Base-by-base conservation (phyloP, 2,797 vertebrate genomes). In the Pipistrellus pygmaeus region DNA sequence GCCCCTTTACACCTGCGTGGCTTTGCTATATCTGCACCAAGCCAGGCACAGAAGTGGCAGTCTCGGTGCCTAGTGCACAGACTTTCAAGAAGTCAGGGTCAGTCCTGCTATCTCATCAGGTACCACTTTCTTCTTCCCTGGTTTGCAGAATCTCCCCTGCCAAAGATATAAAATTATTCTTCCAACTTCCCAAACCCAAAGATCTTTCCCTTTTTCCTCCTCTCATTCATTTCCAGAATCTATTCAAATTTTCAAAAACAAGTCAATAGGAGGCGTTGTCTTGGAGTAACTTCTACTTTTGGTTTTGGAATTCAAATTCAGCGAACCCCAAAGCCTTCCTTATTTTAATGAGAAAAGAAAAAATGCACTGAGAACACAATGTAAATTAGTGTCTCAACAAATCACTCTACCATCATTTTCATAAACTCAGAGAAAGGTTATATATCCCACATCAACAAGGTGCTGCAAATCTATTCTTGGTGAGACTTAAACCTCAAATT, bases 381-480 rank as follows among this genome's bases (percentile, higher is more conserved):
- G 48, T 21, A 93, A 91, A 77, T 64, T 17, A 44, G n/a, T 64
- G 85, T 88, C 87, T 93, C 87, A 72, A 38, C 94, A 87, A 96
- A 69, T 6, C 12, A 30, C 18, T 12, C 3, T 60, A 3, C 18
- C 14, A n/a, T 83, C 89, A 68, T 81, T 96, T 88, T 62, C 46
- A 72, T 10, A 87, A 68, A 72, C 23, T 76, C 14, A 75, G 76
- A 72, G 32, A 44, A 44, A 95, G 85, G 35, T 32, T 92, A 78
- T 57, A 38, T 90, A 80, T 83, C 46, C n/a, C 80, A 46, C 18
- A 76, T 62, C 51, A 82, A 93, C 75, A 95, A 77, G 80, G 73
- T 95, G 68, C 68, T 95, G 76, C 91, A 92, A 90, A 94, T 57
- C 94, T 95, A 82, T 96, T 97, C 95, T 72, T 88, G 95, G 94